Evolutionary conservation across 30 jellyfish, hydroid and myxozoan species (phyloP).

Genomic region (Cassiopea andromeda): DNA sequence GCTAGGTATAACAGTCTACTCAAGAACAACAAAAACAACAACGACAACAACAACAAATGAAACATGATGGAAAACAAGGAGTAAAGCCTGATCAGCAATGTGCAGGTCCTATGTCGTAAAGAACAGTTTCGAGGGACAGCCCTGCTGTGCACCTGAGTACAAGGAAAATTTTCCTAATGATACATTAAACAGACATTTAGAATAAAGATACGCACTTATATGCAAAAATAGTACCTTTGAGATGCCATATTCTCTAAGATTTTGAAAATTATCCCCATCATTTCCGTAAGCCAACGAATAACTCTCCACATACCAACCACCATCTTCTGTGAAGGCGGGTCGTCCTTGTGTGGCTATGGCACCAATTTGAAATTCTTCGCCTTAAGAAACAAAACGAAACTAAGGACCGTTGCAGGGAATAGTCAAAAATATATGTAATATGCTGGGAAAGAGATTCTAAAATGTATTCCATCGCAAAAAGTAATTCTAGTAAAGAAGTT

Average conservation of each 20-base stretch:
- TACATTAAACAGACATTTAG: not conserved
- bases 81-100: too few relatives aligned
- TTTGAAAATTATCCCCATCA: slow-evolving; percentile 71
- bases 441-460: not conserved
- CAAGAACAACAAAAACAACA: too few relatives aligned
- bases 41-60: too few relatives aligned
- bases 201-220: too few relatives aligned
- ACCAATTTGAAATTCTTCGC: slow-evolving; percentile 63
- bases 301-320: slow-evolving; percentile 81
- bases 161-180: not conserved
- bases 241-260: slow-evolving; percentile 65
- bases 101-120: too few relatives aligned
- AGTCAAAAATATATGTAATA: not conserved
- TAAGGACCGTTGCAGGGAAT: not conserved
- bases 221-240: slow-evolving; percentile 42
- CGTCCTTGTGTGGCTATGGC: slow-evolving; percentile 85
- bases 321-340: slow-evolving; percentile 66
- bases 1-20: too few relatives aligned
- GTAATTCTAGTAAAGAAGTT: too few relatives aligned
- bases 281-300: slow-evolving; percentile 64
- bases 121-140: too few relatives aligned
- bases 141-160: too few relatives aligned
- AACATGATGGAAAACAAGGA: too few relatives aligned
- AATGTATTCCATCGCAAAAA: too few relatives aligned
- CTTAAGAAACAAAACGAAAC: not conserved